Evolutionary conservation across 2,113 vertebrate genomes (phyloP), one percentile per base, ranked within the genome.

Genomic region (Tachysurus fulvidraco): DNA sequence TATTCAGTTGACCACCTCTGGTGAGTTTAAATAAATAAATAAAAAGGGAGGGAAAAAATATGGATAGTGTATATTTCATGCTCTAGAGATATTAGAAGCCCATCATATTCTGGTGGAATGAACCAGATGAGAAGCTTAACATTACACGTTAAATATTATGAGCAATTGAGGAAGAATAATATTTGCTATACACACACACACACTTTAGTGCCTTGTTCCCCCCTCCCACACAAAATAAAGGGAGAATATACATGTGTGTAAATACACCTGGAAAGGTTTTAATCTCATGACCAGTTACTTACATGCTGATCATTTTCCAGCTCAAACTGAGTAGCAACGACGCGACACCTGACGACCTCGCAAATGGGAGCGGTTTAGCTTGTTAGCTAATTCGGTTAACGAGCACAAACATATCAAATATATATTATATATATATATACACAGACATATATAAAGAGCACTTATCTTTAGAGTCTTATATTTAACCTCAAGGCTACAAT

Each of bases 1-100:
- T 85, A 85, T 64, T 79, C 28, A 84, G 69, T 64, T 60, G 74
- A 90, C 89, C 89, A 88, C 89, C 80, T 88, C 85, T 88, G 89
- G 87, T 83, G 85, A 87, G 87, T 87, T 57, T 81, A 36, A 36
- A 36, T 62, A 85, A 81, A 52, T 2, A 55, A 67, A 57, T 41
- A 74, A 59, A 52, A 5, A 1, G 1, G 10, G 28, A 6, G 0
- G 2, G 41, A 30, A 44, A 21, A 69, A 46, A 46, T 1, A 81
- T 50, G 80, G 54, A 46, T 81, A 59, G 50, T 50, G 19, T 52
- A 81, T 84, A 36, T 36, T 36, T 86, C 89, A 88, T 84, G 60
- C 83, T 86, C 60, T 59, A 55, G 54, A 30, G 23, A 55, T 52
- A 77, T 12, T 14, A 80, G 17, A 21, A 84, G 69, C 52, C 84